Conservation (phyloP, 1,140 invertebrate genomes). For the Venturia canescens region DNA sequence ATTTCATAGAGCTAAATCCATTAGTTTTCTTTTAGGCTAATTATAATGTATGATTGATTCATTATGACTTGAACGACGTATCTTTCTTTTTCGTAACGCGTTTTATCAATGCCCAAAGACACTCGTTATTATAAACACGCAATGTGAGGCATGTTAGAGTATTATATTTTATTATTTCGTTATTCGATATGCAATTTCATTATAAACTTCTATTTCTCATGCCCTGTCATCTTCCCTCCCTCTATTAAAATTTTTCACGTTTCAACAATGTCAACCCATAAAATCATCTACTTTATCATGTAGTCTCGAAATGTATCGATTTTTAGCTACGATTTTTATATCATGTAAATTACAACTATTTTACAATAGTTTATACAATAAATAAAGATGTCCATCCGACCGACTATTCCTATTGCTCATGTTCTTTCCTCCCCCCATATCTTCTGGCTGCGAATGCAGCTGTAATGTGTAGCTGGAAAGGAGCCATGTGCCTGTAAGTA, state of each 20-base stretch:
- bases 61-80: not conserved
- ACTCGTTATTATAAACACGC: slow-evolving; percentile 7
- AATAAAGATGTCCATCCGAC: slow-evolving; percentile 75
- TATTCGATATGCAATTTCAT: slow-evolving; percentile 19
- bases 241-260: not conserved
- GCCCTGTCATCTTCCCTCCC: not conserved
- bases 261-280: slow-evolving; percentile 13
- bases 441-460: too few relatives aligned
- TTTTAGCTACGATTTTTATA: slow-evolving; percentile 46
- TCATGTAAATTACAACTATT: slow-evolving; percentile 86
- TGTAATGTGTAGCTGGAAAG: too few relatives aligned
- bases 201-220: not conserved
- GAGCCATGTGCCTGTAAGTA: too few relatives aligned
- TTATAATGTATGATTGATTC: slow-evolving; percentile 3
- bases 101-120: slow-evolving; percentile 19
- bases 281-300: slow-evolving; percentile 69
- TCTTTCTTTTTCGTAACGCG: not conserved
- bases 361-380: slow-evolving; percentile 84
- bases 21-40: slow-evolving; percentile 34
- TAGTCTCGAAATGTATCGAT: slow-evolving; percentile 78
- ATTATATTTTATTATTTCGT: slow-evolving; percentile 35
- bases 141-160: not conserved
- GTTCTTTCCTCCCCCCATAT: too few relatives aligned
- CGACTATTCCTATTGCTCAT: slow-evolving; percentile 63
- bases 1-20: not conserved